Evolutionary conservation across 2,113 vertebrate genomes (phyloP).

Genomic region (Pelusios castaneus): DNA sequence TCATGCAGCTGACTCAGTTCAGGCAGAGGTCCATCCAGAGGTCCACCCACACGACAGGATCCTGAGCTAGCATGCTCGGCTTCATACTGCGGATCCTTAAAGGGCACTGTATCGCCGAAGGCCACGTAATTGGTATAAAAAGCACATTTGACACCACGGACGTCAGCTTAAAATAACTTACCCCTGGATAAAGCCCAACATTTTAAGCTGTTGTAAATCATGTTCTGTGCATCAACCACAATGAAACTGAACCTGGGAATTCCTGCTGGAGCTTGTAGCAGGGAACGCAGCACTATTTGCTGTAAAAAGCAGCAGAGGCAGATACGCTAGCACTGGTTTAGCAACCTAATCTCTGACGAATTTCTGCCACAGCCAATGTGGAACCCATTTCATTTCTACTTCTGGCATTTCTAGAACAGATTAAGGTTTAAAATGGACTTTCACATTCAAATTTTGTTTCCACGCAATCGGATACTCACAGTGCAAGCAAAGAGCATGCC

Average conservation of each 20-base stretch:
- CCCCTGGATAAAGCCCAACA: not conserved
- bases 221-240: not conserved
- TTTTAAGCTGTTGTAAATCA: not conserved
- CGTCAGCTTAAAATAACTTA: not conserved
- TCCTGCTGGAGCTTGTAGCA: not conserved
- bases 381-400: not conserved
- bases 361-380: not conserved
- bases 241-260: not conserved
- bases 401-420: not conserved
- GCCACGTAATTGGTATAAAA: not conserved
- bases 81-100: not conserved
- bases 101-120: not conserved
- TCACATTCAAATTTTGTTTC: not conserved
- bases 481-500: fast-evolving
- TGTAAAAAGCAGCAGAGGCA: not conserved
- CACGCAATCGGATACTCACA: not conserved
- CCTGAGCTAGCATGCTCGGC: not conserved
- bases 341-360: not conserved
- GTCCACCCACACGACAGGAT: not conserved
- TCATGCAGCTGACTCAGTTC: not conserved
- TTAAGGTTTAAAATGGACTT: not conserved
- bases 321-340: not conserved
- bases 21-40: not conserved
- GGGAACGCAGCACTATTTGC: fast-evolving
- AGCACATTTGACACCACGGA: not conserved